These are phyloP conservation scores for Drosophila eohydei DNA, from an alignment of 2,888 invertebrate species.

Conservation along the genomic window DNA sequence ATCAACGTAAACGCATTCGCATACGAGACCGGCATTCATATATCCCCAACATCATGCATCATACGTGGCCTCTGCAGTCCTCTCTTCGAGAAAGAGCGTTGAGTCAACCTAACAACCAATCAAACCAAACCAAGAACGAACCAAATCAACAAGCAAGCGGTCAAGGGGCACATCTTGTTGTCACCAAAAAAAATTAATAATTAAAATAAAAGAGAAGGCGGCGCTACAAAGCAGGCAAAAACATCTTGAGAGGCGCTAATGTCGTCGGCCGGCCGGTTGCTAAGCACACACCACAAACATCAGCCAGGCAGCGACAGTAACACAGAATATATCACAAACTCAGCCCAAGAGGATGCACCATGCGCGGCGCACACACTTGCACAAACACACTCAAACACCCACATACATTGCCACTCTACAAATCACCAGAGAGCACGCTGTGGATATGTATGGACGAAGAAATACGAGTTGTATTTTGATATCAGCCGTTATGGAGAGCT, in stretches of 20 bases:
- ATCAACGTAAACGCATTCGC: conserved; percentile 52
- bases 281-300: conserved; percentile 57
- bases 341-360: conserved; percentile 45
- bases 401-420: conserved; percentile 5
- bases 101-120: conserved; percentile 24
- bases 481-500: conserved; percentile 12
- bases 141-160: conserved; percentile 32
- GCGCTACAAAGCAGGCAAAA: conserved; percentile 65
- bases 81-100: conserved; percentile 59
- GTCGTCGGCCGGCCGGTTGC: conserved; percentile 67
- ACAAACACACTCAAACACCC: conserved; percentile 25
- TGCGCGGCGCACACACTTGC: conserved; percentile 33
- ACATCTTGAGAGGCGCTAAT: conserved; percentile 49
- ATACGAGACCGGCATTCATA: conserved; percentile 49
- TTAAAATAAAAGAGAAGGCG: conserved; percentile 45
- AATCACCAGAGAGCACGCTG: conserved; percentile 42
- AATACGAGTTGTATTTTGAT: conserved; percentile 16
- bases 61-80: conserved; percentile 84
- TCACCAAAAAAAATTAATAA: conserved; percentile 48
- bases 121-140: conserved; percentile 34
- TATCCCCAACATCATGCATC: conserved; percentile 85
- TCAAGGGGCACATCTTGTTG: conserved; percentile 27
- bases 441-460: conserved; percentile 25
- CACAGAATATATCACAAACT: conserved; percentile 9
- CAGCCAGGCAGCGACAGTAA: conserved; percentile 64